phyloP scores from a whole-genome alignment of 53 echinoderm and acorn worm species.

The Hippasteria phrygiana region DNA sequence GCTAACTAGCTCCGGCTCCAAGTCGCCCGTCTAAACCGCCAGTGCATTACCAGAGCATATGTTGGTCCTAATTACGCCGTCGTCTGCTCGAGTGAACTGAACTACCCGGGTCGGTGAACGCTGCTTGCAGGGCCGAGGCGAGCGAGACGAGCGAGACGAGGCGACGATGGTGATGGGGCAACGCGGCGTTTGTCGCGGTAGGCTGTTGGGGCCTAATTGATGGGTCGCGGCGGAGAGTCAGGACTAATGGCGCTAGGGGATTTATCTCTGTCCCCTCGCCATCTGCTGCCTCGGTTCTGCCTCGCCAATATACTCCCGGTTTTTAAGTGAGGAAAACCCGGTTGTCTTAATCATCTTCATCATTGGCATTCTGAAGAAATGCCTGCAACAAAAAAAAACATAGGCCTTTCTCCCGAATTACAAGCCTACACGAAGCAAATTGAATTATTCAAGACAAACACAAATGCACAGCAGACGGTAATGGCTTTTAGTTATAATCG shows the following conservation, averaged over 20 bases:
- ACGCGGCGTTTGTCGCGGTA: background rate
- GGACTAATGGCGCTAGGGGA: conserved; percentile 59
- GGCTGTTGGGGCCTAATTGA: conserved; percentile 48
- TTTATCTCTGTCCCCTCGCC: conserved; percentile 43
- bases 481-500: conserved; percentile 1
- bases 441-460: conserved; percentile 47
- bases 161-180: conserved; percentile 18
- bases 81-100: conserved; percentile 25
- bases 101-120: background rate
- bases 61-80: conserved; percentile 52
- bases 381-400: background rate
- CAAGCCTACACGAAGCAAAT: background rate
- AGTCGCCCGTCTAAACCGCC: conserved; percentile 55
- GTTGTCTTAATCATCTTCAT: background rate
- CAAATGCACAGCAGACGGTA: background rate
- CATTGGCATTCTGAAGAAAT: conserved; percentile 23
- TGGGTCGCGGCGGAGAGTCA: conserved; percentile 30
- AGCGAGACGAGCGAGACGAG: background rate
- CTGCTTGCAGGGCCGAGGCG: background rate
- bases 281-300: conserved; percentile 42
- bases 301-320: background rate
- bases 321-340: background rate
- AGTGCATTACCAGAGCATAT: conserved; percentile 62
- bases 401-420: conserved; percentile 2
- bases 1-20: conserved; percentile 23